Evolutionary conservation across 1,140 invertebrate species (phyloP), one percentile per base, ranked within the genome.

Genomic region (Galleria mellonella): DNA sequence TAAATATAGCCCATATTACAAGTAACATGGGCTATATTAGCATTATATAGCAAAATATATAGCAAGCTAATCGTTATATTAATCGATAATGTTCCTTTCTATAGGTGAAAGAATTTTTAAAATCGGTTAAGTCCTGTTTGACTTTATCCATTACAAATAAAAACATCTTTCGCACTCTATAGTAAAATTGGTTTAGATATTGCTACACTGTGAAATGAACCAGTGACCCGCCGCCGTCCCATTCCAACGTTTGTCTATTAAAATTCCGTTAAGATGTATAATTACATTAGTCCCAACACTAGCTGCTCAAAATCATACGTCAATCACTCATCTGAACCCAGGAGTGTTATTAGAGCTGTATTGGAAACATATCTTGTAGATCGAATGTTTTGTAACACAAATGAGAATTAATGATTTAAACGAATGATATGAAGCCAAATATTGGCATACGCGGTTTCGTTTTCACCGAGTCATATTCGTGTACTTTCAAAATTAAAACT

Each of bases 251-350:
- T 64, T 73, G 64, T 68, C 70, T 68, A 65, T 73, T 73, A 68
- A 70, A 67, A 70, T 70, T 73, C 66, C 70, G 61, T 65, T 70
- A 63, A 52, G 46, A 60, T 62, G 51, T 59, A 45, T 73, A 70
- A 73, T 73, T 73, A 70, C 64, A 71, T 73, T 68, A 35, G 38
- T 36, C 30, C 17, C 45, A 41, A 38, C 45, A 40, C 36, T 40
- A 36, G 55, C 57, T 69, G 55, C 56, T 52, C 59, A 60, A 61
- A 59, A 62, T 61, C 62, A 54, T 31, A 54, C 62, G 70, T 73
- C 70, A 68, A 70, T 73, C 70, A 73, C 35, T 28, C 10, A 39
- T 37, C 10, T 47, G 33, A 44, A 39, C 49, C 33, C 11, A 45
- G 47, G 49, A 55, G 54, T 51, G 56, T 68, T 65, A 58, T 63